Evolutionary conservation across 2,113 vertebrate species (phyloP), one percentile per base, ranked within the genome.

Genomic region (Tretioscincus oriximinensis): DNA sequence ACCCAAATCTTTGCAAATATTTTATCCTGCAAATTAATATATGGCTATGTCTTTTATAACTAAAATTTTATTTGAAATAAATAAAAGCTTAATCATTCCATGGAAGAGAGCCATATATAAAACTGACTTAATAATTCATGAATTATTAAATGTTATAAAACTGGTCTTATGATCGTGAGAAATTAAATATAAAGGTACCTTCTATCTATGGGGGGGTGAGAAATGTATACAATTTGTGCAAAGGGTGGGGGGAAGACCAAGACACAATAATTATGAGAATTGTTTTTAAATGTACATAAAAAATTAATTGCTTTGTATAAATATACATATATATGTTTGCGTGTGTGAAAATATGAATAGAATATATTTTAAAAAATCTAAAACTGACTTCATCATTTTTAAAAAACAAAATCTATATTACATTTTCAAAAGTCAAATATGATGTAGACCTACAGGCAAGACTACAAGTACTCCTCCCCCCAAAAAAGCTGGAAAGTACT

Each of bases 1-100:
- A 41, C 35, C 35, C 35, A 41, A 41, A 41, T 41, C 35, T 41
- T 2, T 41, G 35, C 35, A 78, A 73, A 18, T 58, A 58, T 18
- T 58, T 58, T 18, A 83, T 75, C 54, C 70, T 69, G 1, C 49
- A 84, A 80, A 77, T 90, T 51, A 85, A 31, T 60, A 80, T 0
- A 0, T n/a, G 84, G 51, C 80, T 61, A 58, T 69, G 7, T 70
- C 49, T 76, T 41, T 35, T 84, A 69, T 71, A 81, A 75, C 71
- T 67, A 88, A 41, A 20, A 81, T 78, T 47, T 3, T 68, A 63
- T n/a, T 41, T 84, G 68, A 58, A 81, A 75, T 63, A 84, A 88
- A 80, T 7, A 29, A 72, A 86, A 88, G 84, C 75, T 84, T 80
- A 80, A 9, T 82, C 82, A 49, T 31, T 54, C 28, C 83, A 66